Evolutionary conservation across 2,888 invertebrate genomes (phyloP), one percentile per base, ranked within the genome.

Genomic region (Chaetogeoica ovagalla): DNA sequence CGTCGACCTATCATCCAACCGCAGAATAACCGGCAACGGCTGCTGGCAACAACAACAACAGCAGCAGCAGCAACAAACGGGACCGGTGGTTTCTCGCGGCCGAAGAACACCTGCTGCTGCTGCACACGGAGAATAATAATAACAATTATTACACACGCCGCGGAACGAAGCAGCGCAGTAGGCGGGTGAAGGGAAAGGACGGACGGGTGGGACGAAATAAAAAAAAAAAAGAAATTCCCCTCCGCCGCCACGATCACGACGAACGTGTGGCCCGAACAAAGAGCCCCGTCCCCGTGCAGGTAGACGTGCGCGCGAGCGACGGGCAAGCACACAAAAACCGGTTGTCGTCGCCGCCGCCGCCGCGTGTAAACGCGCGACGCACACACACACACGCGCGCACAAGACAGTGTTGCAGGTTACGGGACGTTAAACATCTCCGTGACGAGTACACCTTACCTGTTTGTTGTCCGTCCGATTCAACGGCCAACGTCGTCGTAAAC

Each of bases 31-130:
- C 15, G 8, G 39, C 69, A 2, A 39, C 74, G 9, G 11, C 63
- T 17, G 43, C 60, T 17, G 37, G 30, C 30, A 30, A 4, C 30
- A 30, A 30, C 30, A 2, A 39, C 74, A 5, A 8, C 63, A n/a
- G 43, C 72, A 21, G 21, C 63, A 8, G 30, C 30, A 30, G n/a
- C n/a, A n/a, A n/a, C n/a, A n/a, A n/a, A 19, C 59, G 39, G 17
- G 30, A 74, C 66, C 75, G 75, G 66, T 59, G 75, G 66, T 57
- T 74, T 66, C 66, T 39, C 66, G 57, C 23, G 48, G n/a, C n/a
- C 52, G 70, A 23, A 7, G 75, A 76, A 76, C 75, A 76, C 75
- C 75, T 76, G 75, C 75, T 55, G 74, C 74, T 17, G 17, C 63
- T n/a, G 21, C 63, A n/a, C 57, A 21, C n/a, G 59, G 48, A 30